phyloP scores from a whole-genome alignment of 2,888 invertebrate species.

The Entomobrya proxima region DNA sequence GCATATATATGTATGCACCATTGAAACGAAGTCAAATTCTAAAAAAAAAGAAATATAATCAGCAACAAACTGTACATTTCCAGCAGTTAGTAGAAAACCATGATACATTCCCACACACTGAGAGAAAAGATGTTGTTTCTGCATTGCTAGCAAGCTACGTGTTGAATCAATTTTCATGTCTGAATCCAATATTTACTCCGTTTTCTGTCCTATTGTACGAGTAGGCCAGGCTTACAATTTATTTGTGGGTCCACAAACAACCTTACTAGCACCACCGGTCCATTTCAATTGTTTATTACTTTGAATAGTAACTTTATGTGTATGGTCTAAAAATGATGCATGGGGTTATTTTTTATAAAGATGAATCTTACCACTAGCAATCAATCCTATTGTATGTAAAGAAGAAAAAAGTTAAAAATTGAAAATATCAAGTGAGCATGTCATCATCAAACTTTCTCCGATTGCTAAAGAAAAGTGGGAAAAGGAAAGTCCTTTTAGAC shows the following conservation, averaged over 20 bases:
- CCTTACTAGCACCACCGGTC: slow-evolving; percentile 1
- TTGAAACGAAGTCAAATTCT: background rate
- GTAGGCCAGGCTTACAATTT: background rate
- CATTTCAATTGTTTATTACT: slow-evolving; percentile 40
- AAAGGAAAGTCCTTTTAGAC: too few species aligned
- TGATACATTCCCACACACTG: too few species aligned
- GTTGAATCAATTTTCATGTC: background rate
- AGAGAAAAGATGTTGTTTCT: too few species aligned
- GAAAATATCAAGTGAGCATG: slow-evolving; percentile 41
- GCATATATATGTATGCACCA: background rate
- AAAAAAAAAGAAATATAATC: background rate
- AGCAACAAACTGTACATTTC: background rate
- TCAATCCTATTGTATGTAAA: background rate
- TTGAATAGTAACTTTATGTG: background rate
- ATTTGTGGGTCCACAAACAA: background rate
- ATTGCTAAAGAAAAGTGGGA: too few species aligned
- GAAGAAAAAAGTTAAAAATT: slow-evolving; percentile 19
- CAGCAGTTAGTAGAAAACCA: too few species aligned
- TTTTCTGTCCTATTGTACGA: background rate
- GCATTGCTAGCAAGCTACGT: background rate
- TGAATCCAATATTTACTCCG: background rate
- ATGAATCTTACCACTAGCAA: background rate
- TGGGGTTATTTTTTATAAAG: background rate
- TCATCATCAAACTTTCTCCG: too few species aligned
- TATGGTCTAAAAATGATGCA: background rate